These are phyloP conservation scores for Eudemis profundana DNA, from an alignment of 2,888 invertebrate species.

Conservation along the genomic window DNA sequence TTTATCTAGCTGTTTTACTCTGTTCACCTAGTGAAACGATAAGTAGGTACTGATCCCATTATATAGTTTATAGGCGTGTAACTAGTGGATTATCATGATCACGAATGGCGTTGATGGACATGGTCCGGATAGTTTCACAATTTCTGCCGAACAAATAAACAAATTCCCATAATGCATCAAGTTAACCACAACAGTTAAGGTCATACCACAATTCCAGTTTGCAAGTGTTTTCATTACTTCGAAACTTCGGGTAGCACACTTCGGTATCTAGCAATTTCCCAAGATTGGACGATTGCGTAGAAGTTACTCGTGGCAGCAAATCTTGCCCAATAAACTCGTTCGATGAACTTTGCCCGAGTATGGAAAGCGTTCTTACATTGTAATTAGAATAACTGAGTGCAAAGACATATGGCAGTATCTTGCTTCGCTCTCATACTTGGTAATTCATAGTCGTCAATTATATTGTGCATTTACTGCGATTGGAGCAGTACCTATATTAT, in stretches of 20 bases:
- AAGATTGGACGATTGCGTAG: conserved; percentile 14
- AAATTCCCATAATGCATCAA: background rate
- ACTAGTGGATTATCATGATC: no score
- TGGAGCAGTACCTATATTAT: no score
- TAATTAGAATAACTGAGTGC: background rate
- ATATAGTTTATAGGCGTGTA: no score
- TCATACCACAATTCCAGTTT: conserved; percentile 1
- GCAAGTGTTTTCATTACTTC: conserved; percentile 25
- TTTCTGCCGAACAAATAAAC: background rate
- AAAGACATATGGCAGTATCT: no score
- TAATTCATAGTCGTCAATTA: no score
- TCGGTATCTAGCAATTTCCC: background rate
- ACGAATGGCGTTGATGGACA: no score
- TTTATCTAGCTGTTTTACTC: no score
- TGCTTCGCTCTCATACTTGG: no score
- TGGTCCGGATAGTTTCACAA: background rate
- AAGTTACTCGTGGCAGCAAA: conserved; percentile 13
- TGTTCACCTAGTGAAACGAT: no score
- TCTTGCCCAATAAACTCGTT: conserved; percentile 16
- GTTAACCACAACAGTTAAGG: background rate
- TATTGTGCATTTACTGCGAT: no score
- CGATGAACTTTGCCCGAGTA: conserved; percentile 11
- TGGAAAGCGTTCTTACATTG: background rate
- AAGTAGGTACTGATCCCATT: no score
- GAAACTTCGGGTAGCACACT: conserved; percentile 8